phyloP scores from a whole-genome alignment of 2,797 vertebrate species.

The Platyrinchus mystaceus region DNA sequence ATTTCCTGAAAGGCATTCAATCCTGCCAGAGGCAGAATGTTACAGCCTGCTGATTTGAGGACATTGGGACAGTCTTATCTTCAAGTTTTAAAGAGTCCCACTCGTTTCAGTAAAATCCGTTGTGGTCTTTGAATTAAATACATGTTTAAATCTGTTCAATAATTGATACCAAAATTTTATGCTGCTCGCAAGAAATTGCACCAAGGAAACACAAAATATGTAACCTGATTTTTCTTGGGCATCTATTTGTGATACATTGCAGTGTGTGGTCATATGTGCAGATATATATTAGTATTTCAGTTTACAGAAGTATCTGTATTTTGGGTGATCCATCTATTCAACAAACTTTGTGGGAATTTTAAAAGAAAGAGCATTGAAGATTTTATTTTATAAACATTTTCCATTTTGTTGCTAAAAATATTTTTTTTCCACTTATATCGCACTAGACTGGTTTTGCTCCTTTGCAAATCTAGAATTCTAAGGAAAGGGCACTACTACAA shows the following conservation, averaged over 20 bases:
- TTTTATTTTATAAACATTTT: background rate
- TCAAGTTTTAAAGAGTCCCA: background rate
- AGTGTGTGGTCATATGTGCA: background rate
- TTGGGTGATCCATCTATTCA: background rate
- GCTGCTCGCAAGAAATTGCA: background rate
- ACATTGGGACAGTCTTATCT: background rate
- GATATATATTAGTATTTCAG: background rate
- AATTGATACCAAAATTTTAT: background rate
- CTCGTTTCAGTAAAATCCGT: background rate
- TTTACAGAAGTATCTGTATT: background rate
- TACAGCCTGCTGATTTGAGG: background rate
- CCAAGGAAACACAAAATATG: background rate
- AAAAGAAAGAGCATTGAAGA: background rate
- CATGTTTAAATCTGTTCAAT: background rate
- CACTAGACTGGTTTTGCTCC: background rate
- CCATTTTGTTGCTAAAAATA: background rate
- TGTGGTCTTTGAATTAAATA: background rate
- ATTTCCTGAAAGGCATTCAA: background rate
- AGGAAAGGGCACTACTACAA: background rate
- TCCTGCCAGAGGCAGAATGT: background rate
- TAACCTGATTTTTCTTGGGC: background rate
- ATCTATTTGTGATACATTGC: background rate
- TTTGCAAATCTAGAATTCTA: background rate
- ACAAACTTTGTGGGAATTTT: background rate
- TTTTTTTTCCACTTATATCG: background rate